phyloP scores from a whole-genome alignment of 2,113 vertebrate genomes.

The Meleagris gallopavo region DNA sequence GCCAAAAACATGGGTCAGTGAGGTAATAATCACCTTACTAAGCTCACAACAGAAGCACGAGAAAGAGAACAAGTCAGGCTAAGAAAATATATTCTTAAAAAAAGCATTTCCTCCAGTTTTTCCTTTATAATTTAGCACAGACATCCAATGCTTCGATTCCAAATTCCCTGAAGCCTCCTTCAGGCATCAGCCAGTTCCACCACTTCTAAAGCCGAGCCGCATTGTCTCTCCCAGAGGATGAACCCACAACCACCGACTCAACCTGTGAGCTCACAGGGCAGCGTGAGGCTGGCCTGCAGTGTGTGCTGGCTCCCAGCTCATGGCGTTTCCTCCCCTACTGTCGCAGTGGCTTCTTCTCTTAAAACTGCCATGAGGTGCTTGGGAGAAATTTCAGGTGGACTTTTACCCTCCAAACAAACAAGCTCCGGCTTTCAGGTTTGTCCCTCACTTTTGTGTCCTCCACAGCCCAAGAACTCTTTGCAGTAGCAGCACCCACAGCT shows the following conservation, averaged over 20 bases:
- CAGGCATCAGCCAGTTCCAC: not conserved
- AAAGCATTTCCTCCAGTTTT: not conserved
- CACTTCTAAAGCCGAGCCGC: not conserved
- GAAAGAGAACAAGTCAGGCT: not conserved
- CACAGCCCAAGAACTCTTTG: too few relatives aligned
- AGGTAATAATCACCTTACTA: not conserved
- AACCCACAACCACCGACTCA: not conserved
- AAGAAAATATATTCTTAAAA: not conserved
- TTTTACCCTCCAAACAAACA: not conserved
- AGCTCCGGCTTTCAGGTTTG: not conserved
- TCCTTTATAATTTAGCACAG: not conserved
- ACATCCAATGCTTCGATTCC: not conserved
- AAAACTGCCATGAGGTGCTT: not conserved
- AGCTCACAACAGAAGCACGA: not conserved
- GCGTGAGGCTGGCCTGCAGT: not conserved
- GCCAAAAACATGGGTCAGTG: not conserved
- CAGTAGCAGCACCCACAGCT: not conserved
- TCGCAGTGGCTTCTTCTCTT: not conserved
- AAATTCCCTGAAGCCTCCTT: not conserved
- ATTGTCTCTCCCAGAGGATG: not conserved
- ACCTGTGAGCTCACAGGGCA: not conserved
- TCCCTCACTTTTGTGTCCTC: not conserved
- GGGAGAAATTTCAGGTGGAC: not conserved
- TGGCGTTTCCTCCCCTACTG: not conserved
- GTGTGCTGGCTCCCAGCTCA: rapidly evolving